Conservation (phyloP, 2,113 vertebrate genomes). For the Hyperoodon ampullatus region DNA sequence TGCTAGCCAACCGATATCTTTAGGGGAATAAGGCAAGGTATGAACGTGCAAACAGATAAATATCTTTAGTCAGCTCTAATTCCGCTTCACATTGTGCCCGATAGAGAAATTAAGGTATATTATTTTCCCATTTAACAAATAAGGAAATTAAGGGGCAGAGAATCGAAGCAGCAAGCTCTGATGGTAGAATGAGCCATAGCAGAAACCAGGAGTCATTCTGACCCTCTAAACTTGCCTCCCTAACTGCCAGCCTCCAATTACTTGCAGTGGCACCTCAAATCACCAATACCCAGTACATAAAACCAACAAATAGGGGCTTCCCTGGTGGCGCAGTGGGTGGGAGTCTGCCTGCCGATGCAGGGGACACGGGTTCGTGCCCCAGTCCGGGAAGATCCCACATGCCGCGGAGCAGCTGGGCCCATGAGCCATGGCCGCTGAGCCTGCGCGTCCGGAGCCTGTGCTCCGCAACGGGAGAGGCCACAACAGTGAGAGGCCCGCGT, state of each 20-base stretch:
- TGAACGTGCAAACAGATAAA: not conserved
- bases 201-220: not conserved
- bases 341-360: no score
- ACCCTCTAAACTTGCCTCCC: not conserved
- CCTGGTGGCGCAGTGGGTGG: no score
- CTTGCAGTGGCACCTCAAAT: not conserved
- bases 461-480: no score
- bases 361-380: no score
- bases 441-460: no score
- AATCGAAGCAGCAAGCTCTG: no score
- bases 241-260: not conserved
- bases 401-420: no score
- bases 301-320: not conserved
- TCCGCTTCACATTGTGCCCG: not conserved
- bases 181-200: not conserved
- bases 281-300: not conserved
- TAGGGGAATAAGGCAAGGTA: not conserved
- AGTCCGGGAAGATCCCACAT: no score
- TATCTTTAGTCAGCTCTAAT: not conserved
- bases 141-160: not conserved
- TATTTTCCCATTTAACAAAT: constrained; percentile 1
- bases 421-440: no score
- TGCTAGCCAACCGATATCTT: not conserved
- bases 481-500: no score
- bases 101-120: not conserved